phyloP scores from a whole-genome alignment of 2,888 invertebrate genomes.

The Spialia ferax region DNA sequence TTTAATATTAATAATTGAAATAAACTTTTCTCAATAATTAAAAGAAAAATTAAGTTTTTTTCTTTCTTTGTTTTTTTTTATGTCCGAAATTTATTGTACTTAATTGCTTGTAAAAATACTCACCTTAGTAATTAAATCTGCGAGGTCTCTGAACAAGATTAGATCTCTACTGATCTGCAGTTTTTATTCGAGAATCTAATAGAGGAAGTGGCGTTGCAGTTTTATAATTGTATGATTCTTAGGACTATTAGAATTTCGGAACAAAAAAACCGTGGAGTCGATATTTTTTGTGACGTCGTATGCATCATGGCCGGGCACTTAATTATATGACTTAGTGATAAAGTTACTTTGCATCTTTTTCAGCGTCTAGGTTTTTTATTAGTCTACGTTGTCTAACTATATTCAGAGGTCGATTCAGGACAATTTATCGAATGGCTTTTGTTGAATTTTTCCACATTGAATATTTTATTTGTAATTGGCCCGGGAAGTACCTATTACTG shows the following conservation, averaged over 20 bases:
- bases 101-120: too few species aligned
- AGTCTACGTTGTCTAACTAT: slow-evolving; percentile 27
- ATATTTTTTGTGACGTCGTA: slow-evolving; percentile 20
- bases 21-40: too few species aligned
- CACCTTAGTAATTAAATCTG: neutral
- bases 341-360: slow-evolving; percentile 32
- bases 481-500: too few species aligned
- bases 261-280: slow-evolving; percentile 15
- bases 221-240: slow-evolving; percentile 18
- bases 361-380: slow-evolving; percentile 24
- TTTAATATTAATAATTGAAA: too few species aligned
- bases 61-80: too few species aligned
- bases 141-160: neutral
- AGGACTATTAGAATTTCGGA: neutral
- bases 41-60: too few species aligned
- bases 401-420: slow-evolving; percentile 18
- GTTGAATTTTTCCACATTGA: too few species aligned
- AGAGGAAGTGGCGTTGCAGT: slow-evolving; percentile 19
- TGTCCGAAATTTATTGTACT: too few species aligned
- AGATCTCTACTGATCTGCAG: neutral
- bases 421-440: neutral
- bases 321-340: slow-evolving; percentile 16
- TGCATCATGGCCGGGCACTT: slow-evolving; percentile 1
- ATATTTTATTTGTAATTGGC: too few species aligned
- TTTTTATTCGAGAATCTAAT: neutral